These are phyloP conservation scores for Trisateles emortualis DNA, from an alignment of 2,888 invertebrate genomes.

Conservation along the genomic window DNA sequence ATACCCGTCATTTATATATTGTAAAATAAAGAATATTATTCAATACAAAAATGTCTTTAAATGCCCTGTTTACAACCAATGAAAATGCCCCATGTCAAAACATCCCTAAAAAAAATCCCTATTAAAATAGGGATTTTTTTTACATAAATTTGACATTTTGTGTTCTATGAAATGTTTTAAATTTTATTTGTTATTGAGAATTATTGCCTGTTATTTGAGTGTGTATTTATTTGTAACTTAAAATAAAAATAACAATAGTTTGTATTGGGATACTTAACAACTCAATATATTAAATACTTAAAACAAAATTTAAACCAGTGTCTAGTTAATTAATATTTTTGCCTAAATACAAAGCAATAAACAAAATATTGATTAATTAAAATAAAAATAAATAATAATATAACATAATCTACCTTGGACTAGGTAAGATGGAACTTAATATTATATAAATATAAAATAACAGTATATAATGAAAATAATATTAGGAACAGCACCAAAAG, in stretches of 20 bases:
- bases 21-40: neutral
- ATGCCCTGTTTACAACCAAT: neutral
- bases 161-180: too few species aligned
- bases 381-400: conserved; percentile 40
- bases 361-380: conserved; percentile 26
- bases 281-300: neutral
- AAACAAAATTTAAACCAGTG: neutral
- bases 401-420: conserved; percentile 40
- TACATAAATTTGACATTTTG: too few species aligned
- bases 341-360: conserved; percentile 53
- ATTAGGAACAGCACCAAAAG: conserved; percentile 59
- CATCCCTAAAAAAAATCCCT: too few species aligned
- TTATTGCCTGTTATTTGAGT: neutral
- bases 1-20: too few species aligned
- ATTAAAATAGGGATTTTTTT: too few species aligned
- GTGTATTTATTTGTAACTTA: neutral
- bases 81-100: too few species aligned
- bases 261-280: neutral
- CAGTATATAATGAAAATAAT: conserved; percentile 36
- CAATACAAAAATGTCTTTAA: neutral
- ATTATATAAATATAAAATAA: conserved; percentile 34
- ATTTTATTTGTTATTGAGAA: neutral
- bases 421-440: conserved; percentile 39
- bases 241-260: conserved; percentile 1
- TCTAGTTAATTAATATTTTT: conserved; percentile 16